These are phyloP conservation scores for Trichonephila clavata DNA, from an alignment of 1,140 invertebrate genomes.

Conservation along the genomic window DNA sequence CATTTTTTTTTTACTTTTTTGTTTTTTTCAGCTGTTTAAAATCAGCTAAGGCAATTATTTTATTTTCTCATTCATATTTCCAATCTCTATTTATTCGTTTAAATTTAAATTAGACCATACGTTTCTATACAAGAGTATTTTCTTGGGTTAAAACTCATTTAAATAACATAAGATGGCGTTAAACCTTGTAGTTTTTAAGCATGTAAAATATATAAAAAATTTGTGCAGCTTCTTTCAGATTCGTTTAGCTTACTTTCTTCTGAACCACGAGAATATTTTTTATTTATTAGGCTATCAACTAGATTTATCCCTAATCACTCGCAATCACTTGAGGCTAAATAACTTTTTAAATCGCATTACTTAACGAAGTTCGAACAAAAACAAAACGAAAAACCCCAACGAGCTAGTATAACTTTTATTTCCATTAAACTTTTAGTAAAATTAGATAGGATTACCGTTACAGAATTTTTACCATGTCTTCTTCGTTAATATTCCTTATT, in stretches of 20 bases:
- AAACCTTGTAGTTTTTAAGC: background rate
- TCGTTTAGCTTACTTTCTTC: background rate
- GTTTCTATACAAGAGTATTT: too few species aligned
- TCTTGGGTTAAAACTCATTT: too few species aligned
- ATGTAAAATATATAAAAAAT: background rate
- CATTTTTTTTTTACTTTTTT: too few species aligned
- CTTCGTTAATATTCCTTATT: background rate
- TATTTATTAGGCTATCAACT: background rate
- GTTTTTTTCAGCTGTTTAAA: too few species aligned
- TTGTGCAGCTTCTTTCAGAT: background rate
- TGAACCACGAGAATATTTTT: background rate
- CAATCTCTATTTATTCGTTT: too few species aligned
- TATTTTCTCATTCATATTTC: too few species aligned
- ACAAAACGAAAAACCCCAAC: background rate
- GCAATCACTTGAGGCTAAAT: background rate
- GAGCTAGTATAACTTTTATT: background rate
- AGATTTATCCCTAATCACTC: background rate
- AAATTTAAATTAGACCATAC: too few species aligned
- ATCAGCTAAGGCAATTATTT: too few species aligned
- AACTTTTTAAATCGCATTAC: background rate
- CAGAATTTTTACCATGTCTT: background rate
- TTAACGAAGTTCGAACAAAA: background rate
- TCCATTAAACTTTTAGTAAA: background rate
- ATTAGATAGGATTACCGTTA: background rate
- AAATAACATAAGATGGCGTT: too few species aligned